phyloP scores from a whole-genome alignment of 2,888 invertebrate genomes.

The Rotaria sp. region DNA sequence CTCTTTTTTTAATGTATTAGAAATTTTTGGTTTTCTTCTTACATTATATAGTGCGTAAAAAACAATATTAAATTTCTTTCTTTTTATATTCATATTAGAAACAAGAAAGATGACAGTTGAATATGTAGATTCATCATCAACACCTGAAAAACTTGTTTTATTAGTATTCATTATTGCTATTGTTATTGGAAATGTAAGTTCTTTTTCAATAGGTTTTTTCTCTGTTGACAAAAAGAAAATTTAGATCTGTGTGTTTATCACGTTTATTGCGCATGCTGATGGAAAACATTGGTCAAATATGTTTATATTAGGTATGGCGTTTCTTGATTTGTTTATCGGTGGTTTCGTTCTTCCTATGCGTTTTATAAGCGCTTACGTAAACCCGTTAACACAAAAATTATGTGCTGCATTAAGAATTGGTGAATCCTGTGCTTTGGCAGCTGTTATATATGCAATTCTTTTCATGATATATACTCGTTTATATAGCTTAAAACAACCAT shows the following conservation, averaged over 20 bases:
- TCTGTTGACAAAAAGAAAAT: not conserved
- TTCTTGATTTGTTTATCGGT: not conserved
- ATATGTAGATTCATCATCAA: not conserved
- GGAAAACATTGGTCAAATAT: not conserved
- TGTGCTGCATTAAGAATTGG: not conserved
- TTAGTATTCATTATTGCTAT: not conserved
- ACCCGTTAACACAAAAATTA: not conserved
- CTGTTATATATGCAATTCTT: not conserved
- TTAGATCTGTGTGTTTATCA: not conserved
- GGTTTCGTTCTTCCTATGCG: not conserved
- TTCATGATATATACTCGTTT: not conserved
- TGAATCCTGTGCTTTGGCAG: not conserved
- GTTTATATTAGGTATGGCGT: not conserved
- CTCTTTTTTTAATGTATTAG: too few species aligned
- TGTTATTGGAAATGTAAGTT: not conserved
- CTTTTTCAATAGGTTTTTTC: not conserved
- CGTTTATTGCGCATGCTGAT: not conserved
- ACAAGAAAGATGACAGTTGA: not conserved
- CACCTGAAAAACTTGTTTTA: not conserved
- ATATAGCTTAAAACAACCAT: not conserved
- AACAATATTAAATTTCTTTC: not conserved
- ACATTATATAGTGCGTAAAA: not conserved
- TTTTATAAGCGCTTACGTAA: not conserved
- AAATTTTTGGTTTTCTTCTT: not conserved
- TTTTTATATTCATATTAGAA: not conserved